A percentile compares a stretch with the other conserved stretches of the same genome.
Conservation (phyloP, 2,797 vertebrate genomes). For the Chelon auratus region DNA sequence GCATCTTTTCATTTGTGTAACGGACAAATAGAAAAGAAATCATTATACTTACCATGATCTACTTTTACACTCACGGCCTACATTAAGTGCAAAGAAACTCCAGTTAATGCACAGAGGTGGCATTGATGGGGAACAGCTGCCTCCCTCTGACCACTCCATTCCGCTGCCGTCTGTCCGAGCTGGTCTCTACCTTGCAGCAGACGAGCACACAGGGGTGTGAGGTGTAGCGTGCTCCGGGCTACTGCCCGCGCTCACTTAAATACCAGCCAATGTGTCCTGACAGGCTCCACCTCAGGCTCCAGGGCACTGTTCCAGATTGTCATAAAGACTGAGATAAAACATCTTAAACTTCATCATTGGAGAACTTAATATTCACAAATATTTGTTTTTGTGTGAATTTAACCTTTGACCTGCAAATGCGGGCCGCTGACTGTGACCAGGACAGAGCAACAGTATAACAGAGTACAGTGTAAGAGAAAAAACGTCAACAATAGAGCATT, state of each 20-base stretch:
- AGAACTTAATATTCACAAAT: no score
- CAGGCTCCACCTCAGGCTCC: slow-evolving; percentile 42
- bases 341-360: slow-evolving; percentile 8
- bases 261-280: slow-evolving; percentile 68
- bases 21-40: neutral
- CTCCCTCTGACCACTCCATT: slow-evolving; percentile 11
- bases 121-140: slow-evolving; percentile 65
- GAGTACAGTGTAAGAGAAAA: no score
- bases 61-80: neutral
- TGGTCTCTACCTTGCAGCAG: slow-evolving; percentile 36
- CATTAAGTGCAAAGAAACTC: neutral
- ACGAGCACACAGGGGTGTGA: slow-evolving; percentile 27
- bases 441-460: no score
- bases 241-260: slow-evolving; percentile 60
- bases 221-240: slow-evolving; percentile 46
- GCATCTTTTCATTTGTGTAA: neutral
- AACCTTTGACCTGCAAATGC: no score
- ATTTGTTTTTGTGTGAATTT: no score
- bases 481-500: neutral
- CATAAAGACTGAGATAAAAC: neutral
- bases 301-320: slow-evolving; percentile 12
- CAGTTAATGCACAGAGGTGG: slow-evolving; percentile 27
- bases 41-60: neutral
- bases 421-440: no score
- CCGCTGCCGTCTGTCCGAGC: slow-evolving; percentile 40